Percentiles rank a stretch among this genome's conserved stretches.
Evolutionary conservation across 2,888 invertebrate genomes (phyloP).

Genomic region (Neoaliturus tenellus): DNA sequence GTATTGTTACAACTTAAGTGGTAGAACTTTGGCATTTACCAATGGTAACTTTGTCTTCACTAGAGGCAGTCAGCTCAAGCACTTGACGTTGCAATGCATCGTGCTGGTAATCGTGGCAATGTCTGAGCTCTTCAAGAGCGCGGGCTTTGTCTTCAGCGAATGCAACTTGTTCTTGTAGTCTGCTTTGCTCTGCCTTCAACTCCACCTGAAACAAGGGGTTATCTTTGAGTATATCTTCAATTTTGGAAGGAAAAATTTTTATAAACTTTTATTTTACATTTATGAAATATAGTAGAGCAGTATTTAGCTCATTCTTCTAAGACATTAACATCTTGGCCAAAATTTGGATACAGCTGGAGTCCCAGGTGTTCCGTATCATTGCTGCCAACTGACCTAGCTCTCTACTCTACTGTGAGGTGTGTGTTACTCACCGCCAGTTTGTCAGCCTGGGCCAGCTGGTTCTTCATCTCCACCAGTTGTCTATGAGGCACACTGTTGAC

Average conservation of each 20-base stretch:
- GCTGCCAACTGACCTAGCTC: no score
- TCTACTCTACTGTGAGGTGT: no score
- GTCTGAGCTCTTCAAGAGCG: constrained; percentile 76
- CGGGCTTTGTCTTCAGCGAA: constrained; percentile 75
- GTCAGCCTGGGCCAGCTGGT: constrained; percentile 72
- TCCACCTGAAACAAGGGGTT: constrained; percentile 63
- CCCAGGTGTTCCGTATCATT: no score
- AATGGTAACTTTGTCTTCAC: constrained; percentile 85
- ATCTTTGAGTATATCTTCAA: no score
- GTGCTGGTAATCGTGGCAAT: constrained; percentile 80
- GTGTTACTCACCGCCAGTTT: constrained; percentile 57
- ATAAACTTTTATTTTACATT: no score
- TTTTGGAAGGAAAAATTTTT: no score
- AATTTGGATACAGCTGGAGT: no score
- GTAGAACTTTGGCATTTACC: no score
- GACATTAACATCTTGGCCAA: no score
- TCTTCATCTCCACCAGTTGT: constrained; percentile 75
- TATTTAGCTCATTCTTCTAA: no score
- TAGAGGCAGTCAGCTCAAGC: constrained; percentile 83
- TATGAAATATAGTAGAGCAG: no score
- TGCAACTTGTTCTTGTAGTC: constrained; percentile 68
- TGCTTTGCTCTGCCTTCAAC: constrained; percentile 71
- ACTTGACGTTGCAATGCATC: constrained; percentile 84
- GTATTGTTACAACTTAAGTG: no score
- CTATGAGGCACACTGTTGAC: constrained; percentile 74